Percentiles rank a stretch among this genome's conserved stretches.
phyloP scores from a whole-genome alignment of 2,888 invertebrate species.

The Arge pagana region DNA sequence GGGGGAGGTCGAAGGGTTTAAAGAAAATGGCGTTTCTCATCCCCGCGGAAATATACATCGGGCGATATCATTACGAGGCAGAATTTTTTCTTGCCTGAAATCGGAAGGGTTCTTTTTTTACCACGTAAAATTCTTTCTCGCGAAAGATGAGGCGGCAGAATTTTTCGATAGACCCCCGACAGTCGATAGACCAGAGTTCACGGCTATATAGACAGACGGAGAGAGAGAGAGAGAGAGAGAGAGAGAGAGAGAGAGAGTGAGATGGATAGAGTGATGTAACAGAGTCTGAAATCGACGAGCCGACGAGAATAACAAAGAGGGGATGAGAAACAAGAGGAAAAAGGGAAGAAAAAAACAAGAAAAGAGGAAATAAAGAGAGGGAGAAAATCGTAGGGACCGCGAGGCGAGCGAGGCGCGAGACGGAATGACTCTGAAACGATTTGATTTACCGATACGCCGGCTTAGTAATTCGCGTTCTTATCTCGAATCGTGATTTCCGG shows the following conservation, averaged over 20 bases:
- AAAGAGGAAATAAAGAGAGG: neutral
- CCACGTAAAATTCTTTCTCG: conserved; percentile 19
- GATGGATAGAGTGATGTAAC: neutral
- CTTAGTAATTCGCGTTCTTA: conserved; percentile 39
- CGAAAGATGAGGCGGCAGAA: conserved; percentile 18
- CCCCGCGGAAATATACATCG: conserved; percentile 10
- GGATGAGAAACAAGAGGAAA: neutral
- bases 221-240: neutral
- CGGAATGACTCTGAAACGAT: conserved; percentile 42
- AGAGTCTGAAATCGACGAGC: conserved; percentile 1
- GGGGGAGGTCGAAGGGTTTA: conserved; percentile 42
- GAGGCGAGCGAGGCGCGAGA: conserved; percentile 16
- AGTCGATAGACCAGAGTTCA: conserved; percentile 19
- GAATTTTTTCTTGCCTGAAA: conserved; percentile 17
- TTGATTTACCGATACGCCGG: conserved; percentile 45
- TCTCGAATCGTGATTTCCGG: conserved; percentile 50
- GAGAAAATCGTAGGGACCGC: neutral
- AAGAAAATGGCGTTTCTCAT: conserved; percentile 49
- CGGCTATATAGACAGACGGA: no score
- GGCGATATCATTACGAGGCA: conserved; percentile 24
- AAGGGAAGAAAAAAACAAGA: neutral
- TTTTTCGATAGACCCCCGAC: conserved; percentile 20
- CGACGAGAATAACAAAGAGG: neutral
- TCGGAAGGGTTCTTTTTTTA: conserved; percentile 13
- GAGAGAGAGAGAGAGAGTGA: neutral